Percentiles rank a stretch among this genome's conserved stretches.
Evolutionary conservation across 1,140 invertebrate genomes (phyloP).

Genomic region (Drosophila pseudoananassae): DNA sequence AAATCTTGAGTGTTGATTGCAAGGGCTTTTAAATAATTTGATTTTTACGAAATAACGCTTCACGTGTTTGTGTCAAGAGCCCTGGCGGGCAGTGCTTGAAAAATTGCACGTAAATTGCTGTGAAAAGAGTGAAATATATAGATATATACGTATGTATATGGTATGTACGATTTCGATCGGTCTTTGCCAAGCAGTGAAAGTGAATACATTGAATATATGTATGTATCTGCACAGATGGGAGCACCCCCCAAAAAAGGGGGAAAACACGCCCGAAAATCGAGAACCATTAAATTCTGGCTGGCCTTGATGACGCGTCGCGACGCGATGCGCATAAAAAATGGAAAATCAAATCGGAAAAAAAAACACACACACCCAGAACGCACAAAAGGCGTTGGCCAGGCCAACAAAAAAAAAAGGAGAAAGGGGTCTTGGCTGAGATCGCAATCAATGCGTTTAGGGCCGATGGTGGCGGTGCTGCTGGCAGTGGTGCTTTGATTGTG

Average conservation of each 20-base stretch:
- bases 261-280: background rate
- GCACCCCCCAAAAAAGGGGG: conserved; percentile 24
- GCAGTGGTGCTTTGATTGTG: conserved; percentile 31
- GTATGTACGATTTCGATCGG: background rate
- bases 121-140: background rate
- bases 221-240: background rate
- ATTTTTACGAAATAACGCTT: background rate
- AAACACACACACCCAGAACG: conserved; percentile 19
- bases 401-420: conserved; percentile 2
- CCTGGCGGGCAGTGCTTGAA: background rate
- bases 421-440: conserved; percentile 38
- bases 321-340: conserved; percentile 67
- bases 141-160: background rate
- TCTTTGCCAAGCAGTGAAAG: background rate
- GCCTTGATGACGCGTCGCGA: conserved; percentile 58
- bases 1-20: too few relatives aligned
- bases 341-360: conserved; percentile 66
- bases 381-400: conserved; percentile 57
- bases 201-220: background rate
- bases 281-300: conserved; percentile 41
- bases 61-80: background rate
- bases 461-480: background rate
- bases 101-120: background rate
- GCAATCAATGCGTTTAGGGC: conserved; percentile 41
- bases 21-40: too few relatives aligned